Conservation (phyloP, 2,113 vertebrate species). For the Laticauda colubrina region DNA sequence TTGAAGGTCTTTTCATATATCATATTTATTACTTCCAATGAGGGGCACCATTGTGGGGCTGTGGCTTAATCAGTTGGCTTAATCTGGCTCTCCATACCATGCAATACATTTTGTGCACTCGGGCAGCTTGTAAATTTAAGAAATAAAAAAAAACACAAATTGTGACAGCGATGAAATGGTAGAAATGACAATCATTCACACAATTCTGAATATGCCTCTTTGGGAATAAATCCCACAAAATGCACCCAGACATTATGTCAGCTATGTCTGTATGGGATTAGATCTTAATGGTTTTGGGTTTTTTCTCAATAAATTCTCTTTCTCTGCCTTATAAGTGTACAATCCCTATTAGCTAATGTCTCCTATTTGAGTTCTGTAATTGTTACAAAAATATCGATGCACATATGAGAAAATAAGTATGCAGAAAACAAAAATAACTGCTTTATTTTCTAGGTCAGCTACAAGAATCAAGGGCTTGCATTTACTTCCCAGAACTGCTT, state of each 20-base stretch:
- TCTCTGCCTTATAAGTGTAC: background rate
- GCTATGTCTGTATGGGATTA: background rate
- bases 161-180: background rate
- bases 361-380: background rate
- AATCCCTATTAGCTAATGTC: conserved; percentile 8
- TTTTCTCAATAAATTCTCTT: background rate
- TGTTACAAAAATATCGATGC: conserved; percentile 37
- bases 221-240: background rate
- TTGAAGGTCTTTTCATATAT: background rate
- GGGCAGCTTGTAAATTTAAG: background rate
- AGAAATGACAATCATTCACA: background rate
- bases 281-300: background rate
- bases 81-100: background rate
- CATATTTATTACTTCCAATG: background rate
- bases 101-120: background rate
- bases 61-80: background rate
- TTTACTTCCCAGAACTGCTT: conserved; percentile 35
- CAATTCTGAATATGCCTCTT: background rate
- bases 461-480: conserved; percentile 36
- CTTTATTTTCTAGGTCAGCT: conserved; percentile 33
- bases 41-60: background rate
- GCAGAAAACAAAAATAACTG: conserved; percentile 39
- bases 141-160: background rate
- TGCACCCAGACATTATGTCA: background rate
- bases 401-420: conserved; percentile 22